Conservation (phyloP, 2,113 vertebrate genomes). For the Albula glossodonta region DNA sequence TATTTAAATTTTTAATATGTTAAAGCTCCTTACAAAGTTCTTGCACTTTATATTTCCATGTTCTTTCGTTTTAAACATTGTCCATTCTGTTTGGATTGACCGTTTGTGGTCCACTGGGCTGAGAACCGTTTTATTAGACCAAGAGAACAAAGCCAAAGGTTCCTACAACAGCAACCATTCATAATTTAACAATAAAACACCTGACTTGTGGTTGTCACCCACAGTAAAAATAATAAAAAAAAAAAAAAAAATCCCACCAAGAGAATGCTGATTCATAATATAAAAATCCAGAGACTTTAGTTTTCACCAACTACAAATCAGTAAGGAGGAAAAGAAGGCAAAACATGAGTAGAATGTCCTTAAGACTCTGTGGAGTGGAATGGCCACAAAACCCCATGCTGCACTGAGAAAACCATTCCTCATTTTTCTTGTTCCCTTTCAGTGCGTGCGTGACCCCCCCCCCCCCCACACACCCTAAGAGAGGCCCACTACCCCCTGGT, state of each 20-base stretch:
- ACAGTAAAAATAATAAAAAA: not conserved
- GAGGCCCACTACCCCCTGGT: not conserved
- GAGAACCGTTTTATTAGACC: no score
- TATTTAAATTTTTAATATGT: no score
- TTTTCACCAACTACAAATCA: not conserved
- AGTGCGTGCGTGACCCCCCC: not conserved
- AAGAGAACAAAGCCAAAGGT: not conserved
- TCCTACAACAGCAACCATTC: not conserved
- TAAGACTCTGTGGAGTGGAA: no score
- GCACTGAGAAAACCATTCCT: not conserved
- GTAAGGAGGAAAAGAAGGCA: not conserved
- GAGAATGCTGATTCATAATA: not conserved
- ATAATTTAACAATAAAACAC: not conserved
- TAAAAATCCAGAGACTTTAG: not conserved
- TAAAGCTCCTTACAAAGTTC: no score
- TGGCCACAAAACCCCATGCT: no score
- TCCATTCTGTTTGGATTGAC: no score
- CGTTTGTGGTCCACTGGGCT: no score
- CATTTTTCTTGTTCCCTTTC: not conserved
- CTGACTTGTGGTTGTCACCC: not conserved
- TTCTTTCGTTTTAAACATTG: no score
- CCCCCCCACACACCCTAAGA: no score
- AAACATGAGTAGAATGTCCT: not conserved
- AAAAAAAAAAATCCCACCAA: not conserved
- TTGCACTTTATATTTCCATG: no score